Conservation (phyloP, 2,888 invertebrate genomes). For the Trachelus iudaicus region DNA sequence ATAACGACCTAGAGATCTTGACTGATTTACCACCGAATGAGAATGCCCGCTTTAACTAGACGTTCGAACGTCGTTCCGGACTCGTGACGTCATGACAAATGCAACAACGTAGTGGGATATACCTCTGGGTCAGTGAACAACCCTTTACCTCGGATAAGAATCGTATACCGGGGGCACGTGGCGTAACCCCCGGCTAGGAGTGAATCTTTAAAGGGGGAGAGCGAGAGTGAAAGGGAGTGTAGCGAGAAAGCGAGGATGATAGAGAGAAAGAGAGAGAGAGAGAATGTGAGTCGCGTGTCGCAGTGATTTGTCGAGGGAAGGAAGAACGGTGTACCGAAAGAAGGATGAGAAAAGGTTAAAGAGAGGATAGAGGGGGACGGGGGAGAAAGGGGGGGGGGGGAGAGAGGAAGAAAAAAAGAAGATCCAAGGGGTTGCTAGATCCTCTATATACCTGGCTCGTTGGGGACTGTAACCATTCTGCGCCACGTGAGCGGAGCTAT, state of each 20-base stretch:
- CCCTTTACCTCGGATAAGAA: neutral
- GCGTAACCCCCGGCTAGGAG: neutral
- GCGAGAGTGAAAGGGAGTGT: conserved; percentile 6
- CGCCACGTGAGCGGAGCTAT: conserved; percentile 9
- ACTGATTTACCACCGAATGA: neutral
- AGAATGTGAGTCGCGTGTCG: neutral
- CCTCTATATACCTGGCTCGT: conserved; percentile 3
- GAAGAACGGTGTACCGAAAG: neutral
- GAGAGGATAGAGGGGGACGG: conserved; percentile 16
- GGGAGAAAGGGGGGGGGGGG: no score
- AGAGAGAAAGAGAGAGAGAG: conserved; percentile 10
- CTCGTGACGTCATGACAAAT: neutral
- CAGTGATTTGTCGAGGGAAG: conserved; percentile 2
- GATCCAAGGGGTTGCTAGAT: conserved; percentile 5
- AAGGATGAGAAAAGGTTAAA: conserved; percentile 15
- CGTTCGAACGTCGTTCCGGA: neutral
- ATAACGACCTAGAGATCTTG: neutral
- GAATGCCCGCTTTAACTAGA: neutral
- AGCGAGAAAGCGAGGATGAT: conserved; percentile 20
- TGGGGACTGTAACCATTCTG: conserved; percentile 7
- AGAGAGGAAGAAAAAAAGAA: conserved; percentile 21
- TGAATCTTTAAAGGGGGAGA: conserved; percentile 1
- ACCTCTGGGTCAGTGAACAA: neutral
- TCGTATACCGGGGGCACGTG: neutral
- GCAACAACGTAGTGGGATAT: neutral